Evolutionary conservation across 2,797 vertebrate genomes (phyloP).

Genomic region (Squalus acanthias): DNA sequence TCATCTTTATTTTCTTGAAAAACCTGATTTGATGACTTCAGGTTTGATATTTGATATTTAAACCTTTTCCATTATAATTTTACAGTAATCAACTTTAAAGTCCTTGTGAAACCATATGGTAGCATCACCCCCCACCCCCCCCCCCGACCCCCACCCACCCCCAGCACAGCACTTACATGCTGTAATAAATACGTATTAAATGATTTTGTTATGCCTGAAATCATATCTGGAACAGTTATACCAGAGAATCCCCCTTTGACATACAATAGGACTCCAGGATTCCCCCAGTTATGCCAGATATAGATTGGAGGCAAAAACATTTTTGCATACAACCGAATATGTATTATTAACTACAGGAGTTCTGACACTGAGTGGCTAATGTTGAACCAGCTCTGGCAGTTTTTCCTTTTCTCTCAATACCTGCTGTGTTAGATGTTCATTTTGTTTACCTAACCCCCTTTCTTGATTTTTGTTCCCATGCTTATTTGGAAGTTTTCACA

Average conservation of each 20-base stretch:
- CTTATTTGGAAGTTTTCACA: background rate
- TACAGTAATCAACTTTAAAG: background rate
- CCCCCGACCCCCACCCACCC: too few species aligned
- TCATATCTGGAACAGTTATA: background rate
- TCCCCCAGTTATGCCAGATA: slow-evolving; percentile 57
- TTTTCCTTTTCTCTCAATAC: slow-evolving; percentile 61
- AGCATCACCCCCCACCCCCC: background rate
- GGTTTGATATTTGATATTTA: background rate
- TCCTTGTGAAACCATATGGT: background rate
- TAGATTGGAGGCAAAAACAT: slow-evolving; percentile 53
- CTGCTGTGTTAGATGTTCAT: slow-evolving; percentile 60
- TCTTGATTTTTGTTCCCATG: background rate
- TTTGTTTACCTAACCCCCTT: slow-evolving; percentile 45
- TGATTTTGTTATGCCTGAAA: background rate
- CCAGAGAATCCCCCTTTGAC: background rate
- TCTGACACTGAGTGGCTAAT: slow-evolving; percentile 49
- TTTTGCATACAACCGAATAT: slow-evolving; percentile 51
- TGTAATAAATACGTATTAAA: background rate
- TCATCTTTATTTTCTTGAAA: background rate
- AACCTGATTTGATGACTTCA: background rate
- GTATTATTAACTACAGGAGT: slow-evolving; percentile 40
- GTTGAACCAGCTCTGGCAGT: slow-evolving; percentile 63
- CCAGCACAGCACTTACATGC: background rate
- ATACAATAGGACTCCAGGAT: slow-evolving; percentile 52
- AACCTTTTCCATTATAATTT: background rate